Evolutionary conservation across 2,797 vertebrate species (phyloP).

Genomic region (Mycteria americana): DNA sequence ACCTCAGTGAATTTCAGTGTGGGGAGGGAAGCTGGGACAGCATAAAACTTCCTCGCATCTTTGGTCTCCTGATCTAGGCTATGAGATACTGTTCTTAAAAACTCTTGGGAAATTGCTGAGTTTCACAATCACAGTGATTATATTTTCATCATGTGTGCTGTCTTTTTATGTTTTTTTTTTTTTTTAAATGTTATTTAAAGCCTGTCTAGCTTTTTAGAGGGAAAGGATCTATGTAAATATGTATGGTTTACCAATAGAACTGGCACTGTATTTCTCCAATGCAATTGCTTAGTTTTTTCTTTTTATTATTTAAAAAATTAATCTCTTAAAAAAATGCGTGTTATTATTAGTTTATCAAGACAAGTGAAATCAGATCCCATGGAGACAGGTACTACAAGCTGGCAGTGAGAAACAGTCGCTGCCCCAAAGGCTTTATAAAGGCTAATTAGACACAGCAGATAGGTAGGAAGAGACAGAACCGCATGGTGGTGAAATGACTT

Average conservation of each 20-base stretch:
- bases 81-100: neutral
- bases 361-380: neutral
- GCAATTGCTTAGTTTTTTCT: neutral
- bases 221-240: neutral
- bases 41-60: neutral
- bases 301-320: slow-evolving; percentile 1
- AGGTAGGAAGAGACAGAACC: neutral
- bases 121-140: neutral
- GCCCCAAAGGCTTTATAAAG: neutral
- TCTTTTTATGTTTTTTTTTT: neutral
- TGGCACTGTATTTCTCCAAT: neutral
- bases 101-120: neutral
- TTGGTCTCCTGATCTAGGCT: neutral
- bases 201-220: neutral
- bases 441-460: neutral
- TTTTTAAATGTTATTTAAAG: neutral
- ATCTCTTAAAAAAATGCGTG: neutral
- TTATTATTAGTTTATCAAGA: neutral
- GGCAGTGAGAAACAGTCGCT: neutral
- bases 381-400: neutral
- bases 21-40: neutral
- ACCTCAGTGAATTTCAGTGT: neutral
- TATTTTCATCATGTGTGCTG: neutral
- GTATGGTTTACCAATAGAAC: neutral
- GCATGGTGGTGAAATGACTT: neutral